Evolutionary conservation across 2,797 vertebrate genomes (phyloP).

Genomic region (Semaprochilodus insignis): DNA sequence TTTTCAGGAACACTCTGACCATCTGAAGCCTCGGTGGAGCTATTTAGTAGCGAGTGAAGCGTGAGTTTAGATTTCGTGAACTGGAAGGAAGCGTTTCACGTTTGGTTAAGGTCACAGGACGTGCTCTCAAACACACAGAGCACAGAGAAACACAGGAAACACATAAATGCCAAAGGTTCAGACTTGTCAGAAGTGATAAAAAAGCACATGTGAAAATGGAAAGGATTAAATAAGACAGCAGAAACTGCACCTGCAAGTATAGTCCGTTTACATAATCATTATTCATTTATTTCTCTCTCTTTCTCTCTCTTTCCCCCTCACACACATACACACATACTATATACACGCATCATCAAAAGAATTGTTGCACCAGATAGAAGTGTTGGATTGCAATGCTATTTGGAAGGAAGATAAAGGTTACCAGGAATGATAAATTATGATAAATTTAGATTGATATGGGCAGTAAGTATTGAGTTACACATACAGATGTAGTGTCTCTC

Average conservation of each 20-base stretch:
- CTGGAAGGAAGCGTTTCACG: slow-evolving; percentile 43
- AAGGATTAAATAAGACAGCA: not conserved
- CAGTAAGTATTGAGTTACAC: too few species aligned
- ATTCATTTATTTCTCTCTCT: too few species aligned
- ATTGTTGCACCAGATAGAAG: too few species aligned
- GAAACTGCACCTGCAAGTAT: not conserved
- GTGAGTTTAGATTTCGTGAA: slow-evolving; percentile 33
- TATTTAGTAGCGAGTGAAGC: slow-evolving; percentile 38
- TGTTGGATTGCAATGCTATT: too few species aligned
- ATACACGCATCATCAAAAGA: too few species aligned
- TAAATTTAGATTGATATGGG: too few species aligned
- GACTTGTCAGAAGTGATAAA: slow-evolving; percentile 6
- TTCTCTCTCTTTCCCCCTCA: too few species aligned
- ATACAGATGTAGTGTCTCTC: too few species aligned
- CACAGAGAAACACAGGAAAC: slow-evolving; percentile 5
- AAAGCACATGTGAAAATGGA: not conserved
- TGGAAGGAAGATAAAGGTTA: too few species aligned
- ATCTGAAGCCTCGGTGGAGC: slow-evolving; percentile 31
- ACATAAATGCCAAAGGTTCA: slow-evolving; percentile 9
- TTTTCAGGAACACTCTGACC: slow-evolving; percentile 29
- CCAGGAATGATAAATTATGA: too few species aligned
- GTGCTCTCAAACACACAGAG: not conserved
- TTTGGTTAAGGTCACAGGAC: slow-evolving; percentile 27
- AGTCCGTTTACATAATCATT: too few species aligned
- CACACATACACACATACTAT: too few species aligned